Base-by-base conservation (phyloP, 2,113 vertebrate species). In the Scomber scombrus region DNA sequence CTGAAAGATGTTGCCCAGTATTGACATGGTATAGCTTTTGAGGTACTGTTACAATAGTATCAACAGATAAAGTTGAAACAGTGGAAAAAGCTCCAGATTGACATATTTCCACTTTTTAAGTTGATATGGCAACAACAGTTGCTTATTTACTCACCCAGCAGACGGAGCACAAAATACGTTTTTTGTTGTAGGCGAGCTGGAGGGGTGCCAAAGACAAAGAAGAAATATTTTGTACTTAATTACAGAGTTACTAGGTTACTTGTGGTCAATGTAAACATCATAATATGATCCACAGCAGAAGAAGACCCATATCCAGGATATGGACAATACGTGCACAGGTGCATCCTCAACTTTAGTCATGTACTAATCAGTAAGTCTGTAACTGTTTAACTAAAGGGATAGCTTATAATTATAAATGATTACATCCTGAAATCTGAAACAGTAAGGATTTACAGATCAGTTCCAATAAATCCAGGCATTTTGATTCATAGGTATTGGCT, bases 11-110 rank as follows among this genome's bases (percentile, higher is more conserved):
- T 58, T 46, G 61, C 46, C 66, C 18, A 40, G 0, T 45, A 61
- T 52, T 16, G 46, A 72, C 19, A 12, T 12, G 21, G 15, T 71
- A 64, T 34, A 46, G 47, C 31, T 50, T 51, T 66, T 26, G 47
- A 21, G 43, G 43, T 21, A 47, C 34, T 40, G 34, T 40, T 6
- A 26, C 60, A 49, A 10, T 23, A 49, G 43, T 49, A 65, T 65
- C 52, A 66, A 43, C 7, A 63, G 23, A 52, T 52, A 7, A 46
- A 66, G 52, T 60, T 16, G 15, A 18, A 18, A 77, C 64, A 45
- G 16, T 3, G 10, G 23, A n/a, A 23, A 49, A 46, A 19, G 19
- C 26, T 61, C 11, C 11, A 49, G 29, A 31, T 18, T 13, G 13
- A 9, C 21, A 10, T 16, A 65, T 47, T 1, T 45, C 10, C 5